phyloP scores from a whole-genome alignment of 2,113 vertebrate genomes.

The Gopherus flavomarginatus region DNA sequence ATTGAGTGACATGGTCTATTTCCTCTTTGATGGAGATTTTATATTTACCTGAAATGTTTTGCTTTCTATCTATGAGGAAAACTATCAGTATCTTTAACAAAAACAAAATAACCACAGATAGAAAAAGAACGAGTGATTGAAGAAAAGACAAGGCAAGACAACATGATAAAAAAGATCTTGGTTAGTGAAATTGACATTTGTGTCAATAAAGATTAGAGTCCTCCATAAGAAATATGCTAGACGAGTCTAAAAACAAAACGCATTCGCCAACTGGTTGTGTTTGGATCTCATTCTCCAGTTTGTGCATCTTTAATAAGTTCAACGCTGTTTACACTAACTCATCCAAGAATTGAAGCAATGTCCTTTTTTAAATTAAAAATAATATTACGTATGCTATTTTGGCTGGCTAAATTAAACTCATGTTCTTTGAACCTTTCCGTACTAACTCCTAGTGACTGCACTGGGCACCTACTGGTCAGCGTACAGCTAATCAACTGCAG shows the following conservation, averaged over 20 bases:
- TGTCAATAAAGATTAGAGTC: not conserved
- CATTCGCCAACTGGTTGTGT: not conserved
- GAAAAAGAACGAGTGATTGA: not conserved
- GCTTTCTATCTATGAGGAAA: not conserved
- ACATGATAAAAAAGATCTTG: not conserved
- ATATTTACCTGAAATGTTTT: not conserved
- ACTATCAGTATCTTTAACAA: not conserved
- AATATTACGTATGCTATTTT: not conserved
- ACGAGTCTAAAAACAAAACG: not conserved
- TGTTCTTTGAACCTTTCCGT: not conserved
- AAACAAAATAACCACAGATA: not conserved
- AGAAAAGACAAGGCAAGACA: not conserved
- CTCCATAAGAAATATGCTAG: not conserved
- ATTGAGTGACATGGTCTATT: not conserved
- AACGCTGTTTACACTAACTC: not conserved
- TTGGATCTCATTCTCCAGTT: not conserved
- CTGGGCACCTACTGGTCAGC: constrained; percentile 31
- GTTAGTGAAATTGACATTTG: not conserved
- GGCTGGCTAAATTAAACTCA: constrained; percentile 26
- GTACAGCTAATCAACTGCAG: not conserved
- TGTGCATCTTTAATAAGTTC: not conserved
- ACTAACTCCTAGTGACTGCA: not conserved
- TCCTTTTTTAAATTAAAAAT: constrained; percentile 35
- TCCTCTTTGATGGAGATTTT: not conserved
- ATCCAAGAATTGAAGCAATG: not conserved